phyloP scores from a whole-genome alignment of 2,113 vertebrate genomes.

The Spea bombifrons region DNA sequence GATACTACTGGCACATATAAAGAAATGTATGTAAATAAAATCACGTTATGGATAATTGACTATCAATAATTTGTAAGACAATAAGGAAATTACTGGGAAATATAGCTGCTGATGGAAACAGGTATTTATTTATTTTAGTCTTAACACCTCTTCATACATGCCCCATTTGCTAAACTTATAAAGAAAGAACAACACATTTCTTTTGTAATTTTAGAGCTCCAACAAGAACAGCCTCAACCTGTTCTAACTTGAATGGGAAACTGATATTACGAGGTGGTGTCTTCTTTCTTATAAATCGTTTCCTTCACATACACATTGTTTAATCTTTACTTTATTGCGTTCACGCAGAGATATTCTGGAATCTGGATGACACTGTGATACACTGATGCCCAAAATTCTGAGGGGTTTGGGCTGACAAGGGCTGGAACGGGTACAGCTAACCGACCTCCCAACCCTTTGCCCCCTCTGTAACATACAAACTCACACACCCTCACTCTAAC shows the following conservation, averaged over 20 bases:
- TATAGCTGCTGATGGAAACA: conserved; percentile 36
- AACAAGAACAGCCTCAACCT: conserved; percentile 22
- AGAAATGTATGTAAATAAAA: conserved; percentile 17
- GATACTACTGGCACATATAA: neutral
- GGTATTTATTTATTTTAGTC: conserved; percentile 40
- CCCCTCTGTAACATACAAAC: too few species aligned
- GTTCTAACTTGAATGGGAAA: conserved; percentile 31
- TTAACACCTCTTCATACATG: conserved; percentile 33
- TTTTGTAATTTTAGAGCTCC: conserved; percentile 7
- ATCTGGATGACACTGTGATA: too few species aligned
- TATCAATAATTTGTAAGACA: conserved; percentile 42
- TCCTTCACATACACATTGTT: too few species aligned
- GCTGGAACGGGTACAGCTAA: too few species aligned
- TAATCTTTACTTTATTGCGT: too few species aligned
- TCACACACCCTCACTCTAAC: too few species aligned
- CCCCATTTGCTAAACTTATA: conserved; percentile 38
- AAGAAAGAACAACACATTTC: conserved; percentile 25
- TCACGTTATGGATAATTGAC: conserved; percentile 44
- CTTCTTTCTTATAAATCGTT: neutral
- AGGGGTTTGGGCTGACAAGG: too few species aligned
- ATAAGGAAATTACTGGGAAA: conserved; percentile 19
- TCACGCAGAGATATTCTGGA: too few species aligned
- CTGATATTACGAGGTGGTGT: conserved; percentile 25
- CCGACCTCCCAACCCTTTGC: too few species aligned
- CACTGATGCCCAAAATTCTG: too few species aligned